Evolutionary conservation across 2,113 vertebrate genomes (phyloP).

Genomic region (Atrichornis clamosus): DNA sequence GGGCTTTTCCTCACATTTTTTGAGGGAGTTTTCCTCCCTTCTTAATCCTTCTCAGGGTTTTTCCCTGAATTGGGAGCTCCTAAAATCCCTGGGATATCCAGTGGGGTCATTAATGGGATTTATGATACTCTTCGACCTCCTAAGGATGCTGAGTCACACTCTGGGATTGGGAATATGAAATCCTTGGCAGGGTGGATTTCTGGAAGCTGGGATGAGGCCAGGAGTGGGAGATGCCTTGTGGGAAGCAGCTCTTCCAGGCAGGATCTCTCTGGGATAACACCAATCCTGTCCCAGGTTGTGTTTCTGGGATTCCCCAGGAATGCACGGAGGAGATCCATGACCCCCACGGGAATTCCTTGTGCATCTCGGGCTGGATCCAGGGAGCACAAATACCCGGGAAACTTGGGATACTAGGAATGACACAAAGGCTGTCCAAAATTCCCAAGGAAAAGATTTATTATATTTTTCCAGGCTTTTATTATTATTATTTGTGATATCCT

Average conservation of each 20-base stretch:
- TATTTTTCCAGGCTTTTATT: not conserved
- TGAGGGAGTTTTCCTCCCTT: not conserved
- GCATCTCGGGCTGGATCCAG: rapidly evolving
- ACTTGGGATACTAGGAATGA: no score
- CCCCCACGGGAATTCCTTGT: not conserved
- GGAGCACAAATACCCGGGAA: no score
- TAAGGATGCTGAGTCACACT: not conserved
- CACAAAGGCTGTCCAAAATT: not conserved
- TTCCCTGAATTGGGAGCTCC: rapidly evolving
- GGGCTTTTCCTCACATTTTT: not conserved
- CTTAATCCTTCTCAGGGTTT: not conserved
- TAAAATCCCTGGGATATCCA: not conserved
- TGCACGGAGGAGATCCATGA: rapidly evolving
- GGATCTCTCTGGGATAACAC: not conserved
- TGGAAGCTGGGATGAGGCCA: not conserved
- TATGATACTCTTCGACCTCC: not conserved
- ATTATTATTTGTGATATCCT: rapidly evolving
- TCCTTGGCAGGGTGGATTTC: not conserved
- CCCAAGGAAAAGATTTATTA: rapidly evolving
- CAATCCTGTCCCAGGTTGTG: rapidly evolving
- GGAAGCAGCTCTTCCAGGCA: not conserved
- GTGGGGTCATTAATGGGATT: not conserved
- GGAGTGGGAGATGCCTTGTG: not conserved
- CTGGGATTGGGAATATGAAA: not conserved
- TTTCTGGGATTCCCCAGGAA: not conserved